Conservation (phyloP, 30 jellyfish, hydroid and myxozoan species). For the Cassiopea xamachana region DNA sequence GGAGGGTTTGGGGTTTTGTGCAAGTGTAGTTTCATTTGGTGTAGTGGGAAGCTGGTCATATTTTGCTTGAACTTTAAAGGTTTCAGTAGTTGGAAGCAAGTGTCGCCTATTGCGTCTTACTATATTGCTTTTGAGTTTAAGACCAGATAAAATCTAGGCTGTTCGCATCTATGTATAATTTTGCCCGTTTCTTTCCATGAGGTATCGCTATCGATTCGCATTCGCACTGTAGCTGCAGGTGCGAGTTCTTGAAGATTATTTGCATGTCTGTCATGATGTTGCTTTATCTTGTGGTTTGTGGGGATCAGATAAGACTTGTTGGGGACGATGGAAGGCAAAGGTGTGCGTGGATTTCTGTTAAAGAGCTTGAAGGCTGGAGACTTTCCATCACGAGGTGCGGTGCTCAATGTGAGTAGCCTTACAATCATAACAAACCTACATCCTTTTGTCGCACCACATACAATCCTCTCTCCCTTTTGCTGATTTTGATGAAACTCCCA, state of each 20-base stretch:
- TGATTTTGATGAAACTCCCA: too few species aligned
- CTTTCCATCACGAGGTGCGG: slow-evolving; percentile 30
- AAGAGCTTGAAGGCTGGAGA: slow-evolving; percentile 31
- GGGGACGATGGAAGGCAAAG: slow-evolving; percentile 6
- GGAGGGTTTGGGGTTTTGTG: slow-evolving; percentile 23
- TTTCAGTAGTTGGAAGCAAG: slow-evolving; percentile 42
- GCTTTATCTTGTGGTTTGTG: background rate
- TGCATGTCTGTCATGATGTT: background rate
- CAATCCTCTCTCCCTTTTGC: too few species aligned
- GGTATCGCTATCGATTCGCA: background rate
- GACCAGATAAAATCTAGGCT: slow-evolving; percentile 56
- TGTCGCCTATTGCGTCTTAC: slow-evolving; percentile 64
- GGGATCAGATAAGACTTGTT: background rate
- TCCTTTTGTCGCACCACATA: too few species aligned
- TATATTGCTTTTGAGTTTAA: slow-evolving; percentile 54
- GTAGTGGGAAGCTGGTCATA: slow-evolving; percentile 16
- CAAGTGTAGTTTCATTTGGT: slow-evolving; percentile 40
- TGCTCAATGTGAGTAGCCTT: slow-evolving; percentile 3
- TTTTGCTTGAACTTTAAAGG: slow-evolving; percentile 8
- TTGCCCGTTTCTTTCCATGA: slow-evolving; percentile 4
- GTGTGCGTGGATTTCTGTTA: slow-evolving; percentile 34
- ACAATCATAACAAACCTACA: too few species aligned
- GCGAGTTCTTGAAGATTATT: background rate
- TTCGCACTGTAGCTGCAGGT: background rate
- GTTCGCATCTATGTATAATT: slow-evolving; percentile 41